These are phyloP conservation scores for Conopomorpha cramerella DNA, from an alignment of 1,140 invertebrate genomes.

Conservation along the genomic window DNA sequence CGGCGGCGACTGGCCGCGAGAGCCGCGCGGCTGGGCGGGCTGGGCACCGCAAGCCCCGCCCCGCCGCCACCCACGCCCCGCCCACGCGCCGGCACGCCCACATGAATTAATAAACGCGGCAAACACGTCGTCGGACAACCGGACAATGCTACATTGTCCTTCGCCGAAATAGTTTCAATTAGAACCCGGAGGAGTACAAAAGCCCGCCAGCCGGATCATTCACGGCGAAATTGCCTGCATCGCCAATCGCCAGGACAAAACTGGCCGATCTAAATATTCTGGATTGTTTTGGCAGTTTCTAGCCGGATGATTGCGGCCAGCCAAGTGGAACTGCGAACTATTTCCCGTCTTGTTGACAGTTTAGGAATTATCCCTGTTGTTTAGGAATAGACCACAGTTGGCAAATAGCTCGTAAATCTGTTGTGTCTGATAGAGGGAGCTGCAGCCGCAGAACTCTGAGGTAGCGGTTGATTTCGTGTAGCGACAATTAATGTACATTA, in stretches of 20 bases:
- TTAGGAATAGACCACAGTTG: too few relatives aligned
- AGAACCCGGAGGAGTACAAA: slow-evolving; percentile 49
- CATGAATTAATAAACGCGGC: slow-evolving; percentile 57
- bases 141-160: slow-evolving; percentile 57
- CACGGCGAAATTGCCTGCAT: slow-evolving; percentile 41
- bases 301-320: too few relatives aligned
- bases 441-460: too few relatives aligned
- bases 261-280: slow-evolving; percentile 8
- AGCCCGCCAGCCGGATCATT: slow-evolving; percentile 28
- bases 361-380: too few relatives aligned
- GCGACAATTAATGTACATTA: too few relatives aligned
- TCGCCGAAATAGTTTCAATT: slow-evolving; percentile 58
- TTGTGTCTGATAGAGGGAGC: too few relatives aligned
- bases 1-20: too few relatives aligned
- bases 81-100: slow-evolving; percentile 36
- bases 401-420: too few relatives aligned
- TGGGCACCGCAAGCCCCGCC: slow-evolving; percentile 17
- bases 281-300: slow-evolving; percentile 4
- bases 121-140: slow-evolving; percentile 55
- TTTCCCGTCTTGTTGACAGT: too few relatives aligned
- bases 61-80: slow-evolving; percentile 16
- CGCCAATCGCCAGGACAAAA: slow-evolving; percentile 30
- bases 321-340: too few relatives aligned
- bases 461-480: too few relatives aligned
- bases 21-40: slow-evolving; percentile 33